Conservation (phyloP, 1,140 invertebrate species). For the Dendroctonus ponderosae region DNA sequence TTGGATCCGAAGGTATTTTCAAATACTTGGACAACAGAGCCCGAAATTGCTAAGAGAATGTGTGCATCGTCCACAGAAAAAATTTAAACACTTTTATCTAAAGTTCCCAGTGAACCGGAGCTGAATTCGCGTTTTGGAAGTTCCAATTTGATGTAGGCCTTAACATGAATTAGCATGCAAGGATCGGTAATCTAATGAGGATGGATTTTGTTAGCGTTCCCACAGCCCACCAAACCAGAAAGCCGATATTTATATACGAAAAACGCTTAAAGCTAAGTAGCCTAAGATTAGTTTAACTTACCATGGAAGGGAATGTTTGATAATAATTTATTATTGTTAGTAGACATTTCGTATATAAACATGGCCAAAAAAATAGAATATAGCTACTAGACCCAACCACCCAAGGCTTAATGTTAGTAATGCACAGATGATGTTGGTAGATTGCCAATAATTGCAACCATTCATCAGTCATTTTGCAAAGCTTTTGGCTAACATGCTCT, state of each 20-base stretch:
- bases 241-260: no score
- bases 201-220: slow-evolving; percentile 2
- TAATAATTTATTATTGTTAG: neutral
- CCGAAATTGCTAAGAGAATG: slow-evolving; percentile 1
- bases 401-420: neutral
- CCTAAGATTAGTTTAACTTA: no score
- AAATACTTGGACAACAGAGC: slow-evolving; percentile 29
- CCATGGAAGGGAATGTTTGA: no score
- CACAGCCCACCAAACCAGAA: neutral
- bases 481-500: neutral
- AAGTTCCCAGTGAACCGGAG: slow-evolving; percentile 1
- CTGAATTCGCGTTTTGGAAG: neutral
- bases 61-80: slow-evolving; percentile 23
- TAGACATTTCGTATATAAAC: neutral
- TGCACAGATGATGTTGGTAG: neutral
- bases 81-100: slow-evolving; percentile 7
- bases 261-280: no score
- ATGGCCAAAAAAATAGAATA: neutral
- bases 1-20: slow-evolving; percentile 29
- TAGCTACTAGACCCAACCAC: neutral
- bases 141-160: slow-evolving; percentile 10
- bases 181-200: slow-evolving; percentile 9
- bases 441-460: neutral
- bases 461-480: neutral
- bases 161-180: slow-evolving; percentile 30